phyloP scores from a whole-genome alignment of 1,140 invertebrate species.

The Bombus waltoni region DNA sequence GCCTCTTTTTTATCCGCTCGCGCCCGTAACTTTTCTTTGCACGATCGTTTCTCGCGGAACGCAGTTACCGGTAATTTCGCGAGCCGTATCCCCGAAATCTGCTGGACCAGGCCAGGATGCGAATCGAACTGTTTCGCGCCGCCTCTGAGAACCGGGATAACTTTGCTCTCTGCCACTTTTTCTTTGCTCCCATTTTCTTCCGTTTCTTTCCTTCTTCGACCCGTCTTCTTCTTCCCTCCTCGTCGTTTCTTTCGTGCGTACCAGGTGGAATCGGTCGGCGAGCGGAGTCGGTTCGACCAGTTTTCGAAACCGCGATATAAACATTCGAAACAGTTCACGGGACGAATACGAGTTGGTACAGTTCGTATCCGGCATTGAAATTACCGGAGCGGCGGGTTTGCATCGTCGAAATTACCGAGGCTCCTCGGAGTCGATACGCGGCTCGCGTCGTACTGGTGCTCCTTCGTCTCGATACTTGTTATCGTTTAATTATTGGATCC shows the following conservation, averaged over 20 bases:
- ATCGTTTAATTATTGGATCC: constrained; percentile 33
- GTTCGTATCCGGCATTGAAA: constrained; percentile 28
- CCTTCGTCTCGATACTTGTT: constrained; percentile 3
- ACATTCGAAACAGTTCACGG: background rate
- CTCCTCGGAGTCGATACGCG: background rate
- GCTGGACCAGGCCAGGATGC: background rate
- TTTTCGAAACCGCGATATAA: background rate
- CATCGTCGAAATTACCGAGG: constrained; percentile 25
- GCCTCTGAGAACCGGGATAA: constrained; percentile 1
- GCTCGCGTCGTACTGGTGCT: background rate
- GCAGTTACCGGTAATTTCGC: constrained; percentile 50
- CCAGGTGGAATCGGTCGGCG: background rate
- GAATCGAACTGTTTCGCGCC: constrained; percentile 35
- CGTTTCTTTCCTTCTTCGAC: background rate
- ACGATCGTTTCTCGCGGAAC: constrained; percentile 27
- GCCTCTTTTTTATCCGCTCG: constrained; percentile 34
- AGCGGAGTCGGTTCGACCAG: background rate
- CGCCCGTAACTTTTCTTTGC: constrained; percentile 45
- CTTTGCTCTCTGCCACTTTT: background rate
- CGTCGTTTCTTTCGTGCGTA: too few relatives aligned
- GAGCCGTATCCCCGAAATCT: constrained; percentile 50
- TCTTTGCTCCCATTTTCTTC: background rate
- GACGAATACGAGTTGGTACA: too few relatives aligned
- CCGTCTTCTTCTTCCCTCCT: background rate
- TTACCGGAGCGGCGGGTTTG: background rate